Evolutionary conservation across 1,140 invertebrate species (phyloP).

Genomic region (Drosophila arawakana): DNA sequence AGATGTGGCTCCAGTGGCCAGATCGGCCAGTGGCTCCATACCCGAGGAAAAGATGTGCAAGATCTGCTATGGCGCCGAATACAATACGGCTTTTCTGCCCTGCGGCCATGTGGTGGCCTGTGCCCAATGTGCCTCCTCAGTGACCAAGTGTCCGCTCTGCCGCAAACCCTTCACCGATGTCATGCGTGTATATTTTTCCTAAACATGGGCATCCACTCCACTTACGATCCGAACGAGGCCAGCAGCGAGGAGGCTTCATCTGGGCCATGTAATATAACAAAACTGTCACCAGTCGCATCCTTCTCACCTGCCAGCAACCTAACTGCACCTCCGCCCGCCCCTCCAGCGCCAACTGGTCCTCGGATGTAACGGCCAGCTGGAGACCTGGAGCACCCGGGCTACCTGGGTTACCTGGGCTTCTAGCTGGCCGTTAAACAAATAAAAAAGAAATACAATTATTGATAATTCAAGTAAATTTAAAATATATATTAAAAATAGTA

Average conservation of each 20-base stretch:
- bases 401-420: neutral
- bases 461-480: neutral
- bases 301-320: too few species aligned
- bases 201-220: slow-evolving; percentile 34
- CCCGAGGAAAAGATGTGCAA: slow-evolving; percentile 86
- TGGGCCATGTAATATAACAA: slow-evolving; percentile 11
- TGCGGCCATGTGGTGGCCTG: slow-evolving; percentile 95
- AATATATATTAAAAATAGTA: neutral
- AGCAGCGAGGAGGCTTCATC: neutral
- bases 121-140: slow-evolving; percentile 91
- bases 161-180: slow-evolving; percentile 87
- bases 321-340: neutral
- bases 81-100: slow-evolving; percentile 93
- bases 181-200: slow-evolving; percentile 84
- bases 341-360: slow-evolving; percentile 1
- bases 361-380: slow-evolving; percentile 59
- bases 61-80: slow-evolving; percentile 90
- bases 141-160: slow-evolving; percentile 93
- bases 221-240: neutral
- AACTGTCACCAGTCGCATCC: neutral
- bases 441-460: neutral
- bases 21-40: slow-evolving; percentile 49
- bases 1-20: slow-evolving; percentile 23
- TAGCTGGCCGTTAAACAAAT: slow-evolving; percentile 54
- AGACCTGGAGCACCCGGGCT: neutral